Percentiles rank a stretch among this genome's conserved stretches.
Conservation (phyloP, 1,140 invertebrate species). For the Oncopeltus fasciatus region DNA sequence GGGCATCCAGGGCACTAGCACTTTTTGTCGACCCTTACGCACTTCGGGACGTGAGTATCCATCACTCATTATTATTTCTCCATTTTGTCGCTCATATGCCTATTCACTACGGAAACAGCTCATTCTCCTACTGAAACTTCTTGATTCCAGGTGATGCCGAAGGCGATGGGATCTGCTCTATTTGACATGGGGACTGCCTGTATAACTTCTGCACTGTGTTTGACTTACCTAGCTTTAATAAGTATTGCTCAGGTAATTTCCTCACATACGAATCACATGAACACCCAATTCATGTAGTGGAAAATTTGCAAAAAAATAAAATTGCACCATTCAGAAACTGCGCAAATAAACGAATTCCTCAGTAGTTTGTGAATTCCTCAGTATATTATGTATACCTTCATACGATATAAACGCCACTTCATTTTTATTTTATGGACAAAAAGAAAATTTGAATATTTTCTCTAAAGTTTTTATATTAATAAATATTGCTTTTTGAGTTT, state of each 20-base stretch:
- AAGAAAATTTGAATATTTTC: too few species aligned
- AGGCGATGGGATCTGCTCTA: conserved; percentile 37
- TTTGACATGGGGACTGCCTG: conserved; percentile 48
- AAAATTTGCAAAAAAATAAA: too few species aligned
- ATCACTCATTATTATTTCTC: neutral
- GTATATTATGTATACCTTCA: too few species aligned
- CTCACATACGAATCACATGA: neutral
- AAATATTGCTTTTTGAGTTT: too few species aligned
- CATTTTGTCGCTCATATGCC: neutral
- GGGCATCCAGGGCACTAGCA: conserved; percentile 35
- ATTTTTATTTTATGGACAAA: too few species aligned
- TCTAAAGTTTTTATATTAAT: too few species aligned
- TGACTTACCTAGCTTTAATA: conserved; percentile 43
- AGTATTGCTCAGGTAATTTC: conserved; percentile 36
- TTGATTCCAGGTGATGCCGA: conserved; percentile 36
- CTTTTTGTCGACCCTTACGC: conserved; percentile 47
- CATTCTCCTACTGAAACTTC: neutral
- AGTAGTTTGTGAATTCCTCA: too few species aligned
- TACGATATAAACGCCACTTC: too few species aligned
- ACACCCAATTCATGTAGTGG: too few species aligned
- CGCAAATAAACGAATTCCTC: too few species aligned
- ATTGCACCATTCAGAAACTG: too few species aligned
- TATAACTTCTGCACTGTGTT: conserved; percentile 42
- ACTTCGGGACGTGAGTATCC: conserved; percentile 36
- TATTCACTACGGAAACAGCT: too few species aligned